Base-by-base conservation (phyloP, 1,140 invertebrate genomes). In the Drosophila sechellia region DNA sequence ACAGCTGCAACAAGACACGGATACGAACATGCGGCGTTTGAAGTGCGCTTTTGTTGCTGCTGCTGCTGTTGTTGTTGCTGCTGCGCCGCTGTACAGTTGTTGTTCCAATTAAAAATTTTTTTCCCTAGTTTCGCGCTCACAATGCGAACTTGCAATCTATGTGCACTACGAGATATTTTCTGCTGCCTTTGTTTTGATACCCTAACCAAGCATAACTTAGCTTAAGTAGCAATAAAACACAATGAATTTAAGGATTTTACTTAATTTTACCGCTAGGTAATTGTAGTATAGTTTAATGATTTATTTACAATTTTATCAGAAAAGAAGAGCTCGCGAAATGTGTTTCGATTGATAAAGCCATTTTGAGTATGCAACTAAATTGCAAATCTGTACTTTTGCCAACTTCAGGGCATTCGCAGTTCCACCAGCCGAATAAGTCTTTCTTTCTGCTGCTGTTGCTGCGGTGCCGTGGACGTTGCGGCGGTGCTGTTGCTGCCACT, bases 41-140 rank as follows among this genome's bases (percentile, higher is more conserved):
- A 84, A 84, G 79, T 84, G 76, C 75, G 75, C 58, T 83, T 72
- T 81, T 71, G 78, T 77, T 76, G 65, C 49, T 69, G 72, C 48
- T 65, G 71, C 20, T 56, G 48, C 5, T 52, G 55, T 12, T 52
- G 46, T 43, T 59, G 72, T 48, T 55, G 71, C 50, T 70, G 46
- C 84, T 90, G 85, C 53, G 73, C 35, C 64, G 43, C 79, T 90
- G 85, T 90, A 89, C 85, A 90, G 85, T 89, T 87, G 83, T 86
- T 87, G 84, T 89, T 89, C 85, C 85, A 89, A 89, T 89, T 89
- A 89, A 89, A 81, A 83, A 90, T 66, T 66, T 78, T 73, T 81
- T 90, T 85, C 80, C 80, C 85, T 90, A 90, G 85, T 90, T 87
- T 89, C 80, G 80, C 85, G 85, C 83, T 66, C 75, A 87, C 83